Evolutionary conservation across 2,797 vertebrate genomes (phyloP).

Genomic region (Takifugu ocellatus): DNA sequence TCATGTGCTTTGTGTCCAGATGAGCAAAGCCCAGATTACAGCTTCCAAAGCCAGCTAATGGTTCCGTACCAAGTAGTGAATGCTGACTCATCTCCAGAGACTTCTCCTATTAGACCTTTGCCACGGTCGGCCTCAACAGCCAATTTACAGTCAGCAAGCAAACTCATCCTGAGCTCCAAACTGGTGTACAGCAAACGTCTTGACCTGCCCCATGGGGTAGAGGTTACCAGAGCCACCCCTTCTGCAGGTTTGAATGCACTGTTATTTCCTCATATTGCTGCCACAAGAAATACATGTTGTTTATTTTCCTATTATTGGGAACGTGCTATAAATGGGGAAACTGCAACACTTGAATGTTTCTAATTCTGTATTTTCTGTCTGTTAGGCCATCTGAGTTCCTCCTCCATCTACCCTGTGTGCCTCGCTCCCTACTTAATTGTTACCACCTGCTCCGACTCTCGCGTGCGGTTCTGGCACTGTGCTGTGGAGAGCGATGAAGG

Average conservation of each 20-base stretch:
- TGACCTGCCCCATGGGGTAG: conserved; percentile 88
- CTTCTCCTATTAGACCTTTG: conserved; percentile 82
- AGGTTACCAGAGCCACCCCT: conserved; percentile 94
- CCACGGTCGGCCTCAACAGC: conserved; percentile 94
- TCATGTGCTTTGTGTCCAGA: conserved; percentile 67
- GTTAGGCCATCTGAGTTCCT: conserved; percentile 94
- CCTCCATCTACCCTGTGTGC: conserved; percentile 98
- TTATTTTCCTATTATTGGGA: no score
- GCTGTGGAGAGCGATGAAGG: conserved; percentile 74
- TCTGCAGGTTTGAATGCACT: conserved; percentile 84
- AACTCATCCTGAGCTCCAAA: conserved; percentile 93
- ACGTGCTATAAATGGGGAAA: not conserved
- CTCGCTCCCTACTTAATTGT: conserved; percentile 96
- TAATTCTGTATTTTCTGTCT: not conserved
- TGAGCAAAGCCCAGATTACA: conserved; percentile 67
- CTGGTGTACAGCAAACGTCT: conserved; percentile 92
- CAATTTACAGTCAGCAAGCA: conserved; percentile 96
- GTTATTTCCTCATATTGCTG: no score
- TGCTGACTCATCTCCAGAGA: conserved; percentile 85
- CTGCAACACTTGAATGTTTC: not conserved
- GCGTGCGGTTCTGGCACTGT: conserved; percentile 94
- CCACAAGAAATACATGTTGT: no score
- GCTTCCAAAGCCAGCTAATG: conserved; percentile 82
- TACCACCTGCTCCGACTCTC: conserved; percentile 93
- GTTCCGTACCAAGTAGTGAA: conserved; percentile 81